A percentile compares a stretch with the other conserved stretches of the same genome.
Evolutionary conservation across 2,797 vertebrate species (phyloP).

Genomic region (Channallabes apus): DNA sequence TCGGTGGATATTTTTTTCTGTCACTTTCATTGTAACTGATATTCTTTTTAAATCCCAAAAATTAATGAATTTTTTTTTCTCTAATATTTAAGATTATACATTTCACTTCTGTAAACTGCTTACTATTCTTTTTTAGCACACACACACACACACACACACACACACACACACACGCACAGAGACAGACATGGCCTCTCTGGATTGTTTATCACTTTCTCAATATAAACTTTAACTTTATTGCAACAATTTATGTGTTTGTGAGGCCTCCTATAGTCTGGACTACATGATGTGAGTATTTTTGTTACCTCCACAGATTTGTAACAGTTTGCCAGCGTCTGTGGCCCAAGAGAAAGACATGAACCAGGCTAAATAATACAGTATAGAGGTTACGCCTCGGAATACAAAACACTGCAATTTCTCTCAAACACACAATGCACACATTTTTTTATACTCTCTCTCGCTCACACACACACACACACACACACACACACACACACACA

Average conservation of each 20-base stretch:
- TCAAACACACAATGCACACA: not conserved
- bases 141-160: no score
- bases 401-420: conserved; percentile 50
- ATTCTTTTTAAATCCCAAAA: not conserved
- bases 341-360: conserved; percentile 57
- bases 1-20: not conserved
- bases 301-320: conserved; percentile 1
- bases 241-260: not conserved
- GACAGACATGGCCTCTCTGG: not conserved
- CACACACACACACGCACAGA: not conserved
- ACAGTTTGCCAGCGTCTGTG: conserved; percentile 61
- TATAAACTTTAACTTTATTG: not conserved
- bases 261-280: not conserved
- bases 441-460: not conserved
- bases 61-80: not conserved
- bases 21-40: not conserved
- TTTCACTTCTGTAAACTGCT: not conserved
- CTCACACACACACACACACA: not conserved
- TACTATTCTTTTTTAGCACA: no score
- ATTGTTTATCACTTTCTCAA: not conserved
- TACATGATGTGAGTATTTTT: conserved; percentile 21
- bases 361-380: conserved; percentile 53
- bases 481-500: not conserved
- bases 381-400: conserved; percentile 47
- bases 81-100: not conserved